phyloP scores from a whole-genome alignment of 2,888 invertebrate genomes.

The Scrobipalpa atriplicella region DNA sequence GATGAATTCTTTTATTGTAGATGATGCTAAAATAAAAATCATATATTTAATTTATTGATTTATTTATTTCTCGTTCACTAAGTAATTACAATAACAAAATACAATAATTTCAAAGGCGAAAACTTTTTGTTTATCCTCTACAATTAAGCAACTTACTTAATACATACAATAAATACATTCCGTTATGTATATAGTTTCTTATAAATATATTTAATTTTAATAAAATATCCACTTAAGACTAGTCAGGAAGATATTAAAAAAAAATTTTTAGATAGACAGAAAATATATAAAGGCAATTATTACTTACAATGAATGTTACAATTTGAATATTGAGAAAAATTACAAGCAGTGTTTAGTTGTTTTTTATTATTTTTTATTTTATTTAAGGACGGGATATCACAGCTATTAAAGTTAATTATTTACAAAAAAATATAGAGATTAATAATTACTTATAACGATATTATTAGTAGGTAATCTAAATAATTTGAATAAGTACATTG shows the following conservation, averaged over 20 bases:
- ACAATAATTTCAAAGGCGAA: slow-evolving; percentile 43
- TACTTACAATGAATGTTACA: not conserved
- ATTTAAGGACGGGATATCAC: slow-evolving; percentile 72
- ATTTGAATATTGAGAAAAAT: slow-evolving; percentile 31
- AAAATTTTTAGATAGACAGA: not conserved
- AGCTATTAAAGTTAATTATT: slow-evolving; percentile 74
- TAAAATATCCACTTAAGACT: slow-evolving; percentile 68
- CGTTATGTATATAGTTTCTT: slow-evolving; percentile 51
- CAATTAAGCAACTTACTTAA: slow-evolving; percentile 51
- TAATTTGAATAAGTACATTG: not conserved
- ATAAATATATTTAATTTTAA: slow-evolving; percentile 50
- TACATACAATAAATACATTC: slow-evolving; percentile 61
- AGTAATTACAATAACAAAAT: slow-evolving; percentile 30
- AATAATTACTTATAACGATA: slow-evolving; percentile 38
- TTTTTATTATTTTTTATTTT: slow-evolving; percentile 48
- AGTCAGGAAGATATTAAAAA: slow-evolving; percentile 60
- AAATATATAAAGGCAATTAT: not conserved
- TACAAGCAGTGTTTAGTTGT: slow-evolving; percentile 48
- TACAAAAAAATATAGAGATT: slow-evolving; percentile 46
- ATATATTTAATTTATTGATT: slow-evolving; percentile 3
- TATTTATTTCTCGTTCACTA: slow-evolving; percentile 32
- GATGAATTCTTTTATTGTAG: not conserved
- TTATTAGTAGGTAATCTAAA: slow-evolving; percentile 34
- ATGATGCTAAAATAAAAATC: no score
- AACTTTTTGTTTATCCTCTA: slow-evolving; percentile 55